Percentiles rank a stretch among this genome's conserved stretches.
Evolutionary conservation across 2,797 vertebrate species (phyloP).

Genomic region (Lycodopsis pacificus): DNA sequence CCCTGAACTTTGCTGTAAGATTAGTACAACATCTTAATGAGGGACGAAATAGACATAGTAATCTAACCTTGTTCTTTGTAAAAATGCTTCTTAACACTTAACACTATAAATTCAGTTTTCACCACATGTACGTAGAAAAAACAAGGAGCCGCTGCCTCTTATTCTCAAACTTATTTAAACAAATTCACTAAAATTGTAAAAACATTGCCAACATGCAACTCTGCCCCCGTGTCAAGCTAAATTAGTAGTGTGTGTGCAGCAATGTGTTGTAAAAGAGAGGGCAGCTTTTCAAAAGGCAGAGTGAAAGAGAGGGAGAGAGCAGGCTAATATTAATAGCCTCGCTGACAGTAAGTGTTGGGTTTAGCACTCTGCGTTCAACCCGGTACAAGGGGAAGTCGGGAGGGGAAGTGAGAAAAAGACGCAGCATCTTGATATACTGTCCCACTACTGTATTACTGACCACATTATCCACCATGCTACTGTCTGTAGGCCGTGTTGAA

Average conservation of each 20-base stretch:
- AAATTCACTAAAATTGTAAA: neutral
- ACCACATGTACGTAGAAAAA: neutral
- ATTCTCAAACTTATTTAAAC: neutral
- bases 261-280: constrained; percentile 39
- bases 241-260: constrained; percentile 32
- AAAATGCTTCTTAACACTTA: neutral
- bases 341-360: constrained; percentile 87
- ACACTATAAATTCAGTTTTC: constrained; percentile 5
- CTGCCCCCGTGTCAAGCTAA: neutral
- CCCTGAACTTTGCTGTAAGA: constrained; percentile 27
- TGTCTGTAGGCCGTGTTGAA: constrained; percentile 57
- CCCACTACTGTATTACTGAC: constrained; percentile 74
- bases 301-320: constrained; percentile 50
- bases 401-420: constrained; percentile 87
- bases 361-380: constrained; percentile 82
- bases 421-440: constrained; percentile 79
- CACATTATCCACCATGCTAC: constrained; percentile 70
- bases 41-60: neutral
- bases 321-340: constrained; percentile 84
- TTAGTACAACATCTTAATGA: constrained; percentile 24
- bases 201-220: neutral
- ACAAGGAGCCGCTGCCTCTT: neutral
- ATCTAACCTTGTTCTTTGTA: constrained; percentile 17
- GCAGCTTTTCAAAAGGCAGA: neutral
- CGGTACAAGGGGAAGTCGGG: constrained; percentile 83